phyloP scores from a whole-genome alignment of 1,140 invertebrate genomes.

The Macrobrachium rosenbergii region DNA sequence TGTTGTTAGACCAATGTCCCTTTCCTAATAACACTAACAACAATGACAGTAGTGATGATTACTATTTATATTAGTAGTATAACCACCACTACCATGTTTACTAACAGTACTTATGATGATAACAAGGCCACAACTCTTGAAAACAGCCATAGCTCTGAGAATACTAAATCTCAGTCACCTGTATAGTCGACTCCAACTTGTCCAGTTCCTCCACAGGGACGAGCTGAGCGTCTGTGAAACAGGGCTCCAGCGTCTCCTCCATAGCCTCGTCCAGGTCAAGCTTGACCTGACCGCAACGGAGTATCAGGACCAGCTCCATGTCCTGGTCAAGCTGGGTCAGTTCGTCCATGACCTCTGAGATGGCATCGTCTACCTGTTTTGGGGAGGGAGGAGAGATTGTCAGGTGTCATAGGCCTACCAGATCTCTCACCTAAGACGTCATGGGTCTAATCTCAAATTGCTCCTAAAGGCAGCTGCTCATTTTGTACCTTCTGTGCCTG shows the following conservation, averaged over 20 bases:
- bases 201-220: slow-evolving; percentile 6
- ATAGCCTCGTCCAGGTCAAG: slow-evolving; percentile 25
- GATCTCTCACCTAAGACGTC: background rate
- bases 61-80: background rate
- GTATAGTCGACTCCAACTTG: slow-evolving; percentile 11
- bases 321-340: slow-evolving; percentile 44
- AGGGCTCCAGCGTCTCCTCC: slow-evolving; percentile 2
- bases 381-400: too few relatives aligned
- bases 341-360: slow-evolving; percentile 6
- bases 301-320: slow-evolving; percentile 39
- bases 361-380: slow-evolving; percentile 6
- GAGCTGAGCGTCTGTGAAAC: slow-evolving; percentile 10
- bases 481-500: slow-evolving; percentile 18
- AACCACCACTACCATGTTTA: background rate
- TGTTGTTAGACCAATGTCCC: too few relatives aligned
- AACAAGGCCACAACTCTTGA: background rate
- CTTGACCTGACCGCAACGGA: slow-evolving; percentile 39
- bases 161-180: background rate
- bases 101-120: slow-evolving; percentile 7
- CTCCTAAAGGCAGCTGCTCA: background rate
- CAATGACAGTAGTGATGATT: background rate
- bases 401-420: background rate
- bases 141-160: background rate
- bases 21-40: too few relatives aligned
- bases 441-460: background rate